Percentiles rank a stretch among this genome's conserved stretches.
Conservation (phyloP, 2,113 vertebrate species). For the Anarhynchus alexandrinus region DNA sequence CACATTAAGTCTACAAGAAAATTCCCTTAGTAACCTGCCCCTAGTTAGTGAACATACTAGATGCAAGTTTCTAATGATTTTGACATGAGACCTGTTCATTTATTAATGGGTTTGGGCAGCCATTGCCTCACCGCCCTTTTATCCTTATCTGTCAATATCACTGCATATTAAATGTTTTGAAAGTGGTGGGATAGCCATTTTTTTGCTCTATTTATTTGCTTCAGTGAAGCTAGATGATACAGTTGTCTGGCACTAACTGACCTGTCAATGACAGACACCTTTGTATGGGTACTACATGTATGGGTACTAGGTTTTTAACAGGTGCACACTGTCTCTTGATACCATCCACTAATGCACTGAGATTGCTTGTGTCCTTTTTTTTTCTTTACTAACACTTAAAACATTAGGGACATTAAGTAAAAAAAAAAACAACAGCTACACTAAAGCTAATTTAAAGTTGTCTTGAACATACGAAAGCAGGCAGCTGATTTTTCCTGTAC, state of each 20-base stretch:
- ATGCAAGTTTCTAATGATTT: not conserved
- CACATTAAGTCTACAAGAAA: not conserved
- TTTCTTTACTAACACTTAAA: not conserved
- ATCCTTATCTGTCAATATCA: not conserved
- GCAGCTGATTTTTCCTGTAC: not conserved
- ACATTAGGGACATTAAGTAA: not conserved
- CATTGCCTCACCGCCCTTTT: not conserved
- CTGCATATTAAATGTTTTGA: not conserved
- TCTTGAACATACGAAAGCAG: not conserved
- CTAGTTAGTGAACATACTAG: not conserved
- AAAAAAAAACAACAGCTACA: not conserved
- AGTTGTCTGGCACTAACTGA: not conserved
- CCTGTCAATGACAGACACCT: not conserved
- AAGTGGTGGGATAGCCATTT: rapidly evolving
- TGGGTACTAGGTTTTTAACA: not conserved
- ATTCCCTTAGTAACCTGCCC: not conserved
- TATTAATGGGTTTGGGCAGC: not conserved
- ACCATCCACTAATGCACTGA: not conserved
- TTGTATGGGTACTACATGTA: not conserved
- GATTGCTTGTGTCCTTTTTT: not conserved
- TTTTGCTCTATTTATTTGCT: not conserved
- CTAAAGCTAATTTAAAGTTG: not conserved
- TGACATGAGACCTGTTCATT: not conserved
- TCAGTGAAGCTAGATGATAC: not conserved
- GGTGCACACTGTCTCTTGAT: not conserved